Evolutionary conservation across 2,797 vertebrate genomes (phyloP).

Genomic region (Epinephelus coioides): DNA sequence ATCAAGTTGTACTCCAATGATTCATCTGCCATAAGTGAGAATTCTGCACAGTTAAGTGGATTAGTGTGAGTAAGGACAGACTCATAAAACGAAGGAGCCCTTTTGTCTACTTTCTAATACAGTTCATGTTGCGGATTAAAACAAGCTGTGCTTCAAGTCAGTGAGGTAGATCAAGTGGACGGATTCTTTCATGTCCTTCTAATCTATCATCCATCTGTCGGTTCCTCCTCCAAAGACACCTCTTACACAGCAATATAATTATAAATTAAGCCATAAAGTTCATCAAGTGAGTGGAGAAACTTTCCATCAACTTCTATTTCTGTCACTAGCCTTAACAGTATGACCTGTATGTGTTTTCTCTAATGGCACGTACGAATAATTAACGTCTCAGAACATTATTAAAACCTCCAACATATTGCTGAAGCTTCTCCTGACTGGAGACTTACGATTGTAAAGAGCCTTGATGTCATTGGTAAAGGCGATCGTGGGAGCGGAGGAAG

Average conservation of each 20-base stretch:
- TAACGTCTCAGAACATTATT: conserved; percentile 27
- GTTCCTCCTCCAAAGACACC: neutral
- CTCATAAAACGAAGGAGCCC: conserved; percentile 12
- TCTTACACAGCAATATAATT: neutral
- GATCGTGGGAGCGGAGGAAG: conserved; percentile 20
- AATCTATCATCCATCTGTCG: conserved; percentile 8
- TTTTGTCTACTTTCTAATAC: conserved; percentile 33
- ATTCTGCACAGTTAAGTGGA: conserved; percentile 49
- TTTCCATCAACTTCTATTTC: conserved; percentile 12
- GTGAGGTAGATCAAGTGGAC: conserved; percentile 9
- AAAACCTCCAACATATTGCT: conserved; percentile 18
- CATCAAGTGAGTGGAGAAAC: conserved; percentile 1
- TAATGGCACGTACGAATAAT: conserved; percentile 24
- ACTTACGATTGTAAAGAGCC: conserved; percentile 32
- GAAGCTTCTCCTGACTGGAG: conserved; percentile 25
- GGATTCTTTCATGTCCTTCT: conserved; percentile 4
- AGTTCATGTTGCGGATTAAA: conserved; percentile 35
- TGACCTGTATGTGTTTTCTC: conserved; percentile 22
- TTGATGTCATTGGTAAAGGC: conserved; percentile 39
- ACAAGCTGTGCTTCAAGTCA: conserved; percentile 15
- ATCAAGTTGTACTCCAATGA: conserved; percentile 38
- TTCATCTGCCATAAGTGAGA: conserved; percentile 39
- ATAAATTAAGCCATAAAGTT: conserved; percentile 13
- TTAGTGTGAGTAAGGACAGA: conserved; percentile 33
- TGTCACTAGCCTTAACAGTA: neutral